Evolutionary conservation across 2,113 vertebrate species (phyloP), one percentile per base, ranked within the genome.

Genomic region (Nanger granti): DNA sequence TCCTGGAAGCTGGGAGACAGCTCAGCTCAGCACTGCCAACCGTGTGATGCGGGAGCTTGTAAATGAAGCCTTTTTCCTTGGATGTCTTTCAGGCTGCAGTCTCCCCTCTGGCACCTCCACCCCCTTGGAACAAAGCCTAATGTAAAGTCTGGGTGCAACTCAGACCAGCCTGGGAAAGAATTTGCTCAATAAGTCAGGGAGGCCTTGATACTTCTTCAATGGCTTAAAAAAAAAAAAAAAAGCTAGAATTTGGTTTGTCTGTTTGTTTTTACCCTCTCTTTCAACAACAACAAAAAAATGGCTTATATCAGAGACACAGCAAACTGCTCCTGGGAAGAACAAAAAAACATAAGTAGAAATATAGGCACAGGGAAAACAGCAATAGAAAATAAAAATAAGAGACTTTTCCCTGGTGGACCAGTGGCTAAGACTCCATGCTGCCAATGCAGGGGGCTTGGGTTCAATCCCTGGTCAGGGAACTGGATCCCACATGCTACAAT

Each of bases 61-160:
- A 98, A 95, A 97, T 94, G 94, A 88, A 84, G 83, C 82, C 89
- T 97, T 97, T 98, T 59, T 98, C 91, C 87, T 90, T 95, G 93
- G 64, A 79, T 2, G 52, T 87, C 96, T 93, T 97, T 98, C 91
- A 96, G 92, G 73, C 87, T 18, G n/a, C 90, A 95, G 88, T 80
- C 57, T 97, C 97, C 12, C 93, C 95, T 94, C 94, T 95, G 97
- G 94, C 94, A 94, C 2, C 66, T 86, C 87, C 69, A 31, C 22
- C 93, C 86, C 47, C 96, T 94, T 97, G 41, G 97, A 97, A 91
- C 94, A 73, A 55, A 97, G 94, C 6, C 44, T 88, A 89, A 12
- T 47, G 83, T 59, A 79, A 96, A 89, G 82, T 89, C 69, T 18
- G 86, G 88, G 66, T 96, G 76, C 87, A 31, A 96, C 96, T 69